Conservation (phyloP, 2,113 vertebrate species). For the Caloenas nicobarica region DNA sequence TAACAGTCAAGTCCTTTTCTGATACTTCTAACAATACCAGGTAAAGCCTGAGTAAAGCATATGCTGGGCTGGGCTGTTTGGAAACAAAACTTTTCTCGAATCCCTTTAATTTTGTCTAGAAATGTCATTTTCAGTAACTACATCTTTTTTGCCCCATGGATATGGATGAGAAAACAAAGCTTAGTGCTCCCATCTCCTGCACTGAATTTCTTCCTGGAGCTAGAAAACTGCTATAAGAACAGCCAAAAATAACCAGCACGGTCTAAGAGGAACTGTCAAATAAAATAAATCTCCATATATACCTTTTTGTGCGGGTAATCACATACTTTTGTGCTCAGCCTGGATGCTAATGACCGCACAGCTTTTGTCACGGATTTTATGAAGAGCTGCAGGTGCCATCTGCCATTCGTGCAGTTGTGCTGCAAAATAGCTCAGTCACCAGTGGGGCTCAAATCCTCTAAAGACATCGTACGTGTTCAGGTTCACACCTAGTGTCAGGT, state of each 20-base stretch:
- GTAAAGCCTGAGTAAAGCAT: not conserved
- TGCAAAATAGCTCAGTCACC: not conserved
- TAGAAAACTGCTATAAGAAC: not conserved
- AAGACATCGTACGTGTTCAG: not conserved
- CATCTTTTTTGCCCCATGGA: not conserved
- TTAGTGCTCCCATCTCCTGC: not conserved
- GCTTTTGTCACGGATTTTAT: not conserved
- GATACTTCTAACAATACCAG: not conserved
- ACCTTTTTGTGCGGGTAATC: not conserved
- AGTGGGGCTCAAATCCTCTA: not conserved
- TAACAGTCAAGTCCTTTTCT: not conserved
- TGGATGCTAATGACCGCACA: not conserved
- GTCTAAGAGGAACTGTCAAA: not conserved
- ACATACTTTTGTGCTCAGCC: fast-evolving
- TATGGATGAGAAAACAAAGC: not conserved
- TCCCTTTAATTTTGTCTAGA: not conserved
- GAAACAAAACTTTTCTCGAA: not conserved
- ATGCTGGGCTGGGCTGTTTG: not conserved
- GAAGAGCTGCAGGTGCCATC: not conserved
- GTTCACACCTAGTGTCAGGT: not conserved
- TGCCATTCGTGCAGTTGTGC: not conserved
- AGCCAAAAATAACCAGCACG: not conserved
- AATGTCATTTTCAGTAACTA: not conserved
- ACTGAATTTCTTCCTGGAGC: not conserved
- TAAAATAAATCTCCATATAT: not conserved